These are phyloP conservation scores for Lophotriccus pileatus DNA, from an alignment of 2,797 vertebrate genomes.

Conservation along the genomic window DNA sequence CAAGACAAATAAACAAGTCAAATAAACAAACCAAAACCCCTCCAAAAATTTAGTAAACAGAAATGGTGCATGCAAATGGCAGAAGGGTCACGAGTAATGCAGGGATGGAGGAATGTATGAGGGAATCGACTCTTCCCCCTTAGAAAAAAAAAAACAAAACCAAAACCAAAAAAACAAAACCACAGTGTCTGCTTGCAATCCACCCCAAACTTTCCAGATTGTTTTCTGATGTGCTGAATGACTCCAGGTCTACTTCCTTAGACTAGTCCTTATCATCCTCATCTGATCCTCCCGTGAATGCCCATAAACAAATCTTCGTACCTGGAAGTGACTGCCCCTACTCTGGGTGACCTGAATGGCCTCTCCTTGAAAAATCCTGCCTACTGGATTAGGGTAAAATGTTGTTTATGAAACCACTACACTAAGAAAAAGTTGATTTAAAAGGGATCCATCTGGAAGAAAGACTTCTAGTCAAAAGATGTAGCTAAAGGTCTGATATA, in stretches of 20 bases:
- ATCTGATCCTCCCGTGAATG: not conserved
- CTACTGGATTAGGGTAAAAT: not conserved
- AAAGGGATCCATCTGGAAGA: not conserved
- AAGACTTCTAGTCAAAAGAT: not conserved
- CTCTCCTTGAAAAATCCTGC: not conserved
- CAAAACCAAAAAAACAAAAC: not conserved
- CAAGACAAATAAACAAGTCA: not conserved
- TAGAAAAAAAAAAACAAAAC: not conserved
- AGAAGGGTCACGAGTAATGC: not conserved
- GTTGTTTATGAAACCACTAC: not conserved
- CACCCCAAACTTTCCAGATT: not conserved
- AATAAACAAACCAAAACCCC: not conserved
- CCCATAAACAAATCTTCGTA: not conserved
- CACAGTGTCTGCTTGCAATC: not conserved
- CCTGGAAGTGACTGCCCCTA: not conserved
- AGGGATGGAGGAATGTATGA: fast-evolving
- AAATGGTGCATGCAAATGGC: not conserved
- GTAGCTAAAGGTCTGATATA: not conserved
- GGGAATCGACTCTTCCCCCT: not conserved
- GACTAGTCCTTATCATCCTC: not conserved
- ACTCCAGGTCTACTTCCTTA: not conserved
- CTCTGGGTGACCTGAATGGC: not conserved
- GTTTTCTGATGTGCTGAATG: not conserved
- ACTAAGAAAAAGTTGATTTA: not conserved
- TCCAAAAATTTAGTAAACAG: not conserved